Percentiles rank a stretch among this genome's conserved stretches.
Conservation (phyloP, 2,113 vertebrate species). For the Pyxicephalus adspersus region DNA sequence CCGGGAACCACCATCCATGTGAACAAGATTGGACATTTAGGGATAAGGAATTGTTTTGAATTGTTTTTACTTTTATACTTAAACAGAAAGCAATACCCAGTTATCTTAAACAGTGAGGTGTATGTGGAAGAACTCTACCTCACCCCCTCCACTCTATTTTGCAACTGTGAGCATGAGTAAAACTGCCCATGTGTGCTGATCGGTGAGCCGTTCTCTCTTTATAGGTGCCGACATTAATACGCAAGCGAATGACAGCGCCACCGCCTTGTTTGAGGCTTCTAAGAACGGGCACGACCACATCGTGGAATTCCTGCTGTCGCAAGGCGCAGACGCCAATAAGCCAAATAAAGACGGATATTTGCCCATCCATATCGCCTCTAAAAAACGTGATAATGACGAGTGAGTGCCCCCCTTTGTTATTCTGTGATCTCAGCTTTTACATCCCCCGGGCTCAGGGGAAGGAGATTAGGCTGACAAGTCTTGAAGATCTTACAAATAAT, state of each 20-base stretch:
- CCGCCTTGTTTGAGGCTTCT: slow-evolving; percentile 88
- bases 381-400: slow-evolving; percentile 79
- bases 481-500: slow-evolving; percentile 1
- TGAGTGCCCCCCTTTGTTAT: no score
- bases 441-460: neutral
- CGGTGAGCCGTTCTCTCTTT: slow-evolving; percentile 55
- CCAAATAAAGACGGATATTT: slow-evolving; percentile 82
- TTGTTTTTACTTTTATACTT: no score
- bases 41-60: no score
- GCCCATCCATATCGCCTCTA: slow-evolving; percentile 87
- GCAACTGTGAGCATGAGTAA: no score
- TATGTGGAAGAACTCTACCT: no score
- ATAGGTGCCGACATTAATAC: slow-evolving; percentile 88
- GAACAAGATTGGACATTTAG: no score
- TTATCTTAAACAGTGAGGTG: no score
- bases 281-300: slow-evolving; percentile 83
- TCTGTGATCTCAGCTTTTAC: no score
- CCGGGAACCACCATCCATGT: no score
- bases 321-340: slow-evolving; percentile 88
- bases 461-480: slow-evolving; percentile 15
- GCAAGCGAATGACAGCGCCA: slow-evolving; percentile 84
- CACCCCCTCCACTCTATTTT: no score
- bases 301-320: slow-evolving; percentile 84
- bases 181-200: no score
- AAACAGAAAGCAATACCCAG: no score